These are phyloP conservation scores for Eupithecia exiguata DNA, from an alignment of 2,888 invertebrate species.

Conservation along the genomic window DNA sequence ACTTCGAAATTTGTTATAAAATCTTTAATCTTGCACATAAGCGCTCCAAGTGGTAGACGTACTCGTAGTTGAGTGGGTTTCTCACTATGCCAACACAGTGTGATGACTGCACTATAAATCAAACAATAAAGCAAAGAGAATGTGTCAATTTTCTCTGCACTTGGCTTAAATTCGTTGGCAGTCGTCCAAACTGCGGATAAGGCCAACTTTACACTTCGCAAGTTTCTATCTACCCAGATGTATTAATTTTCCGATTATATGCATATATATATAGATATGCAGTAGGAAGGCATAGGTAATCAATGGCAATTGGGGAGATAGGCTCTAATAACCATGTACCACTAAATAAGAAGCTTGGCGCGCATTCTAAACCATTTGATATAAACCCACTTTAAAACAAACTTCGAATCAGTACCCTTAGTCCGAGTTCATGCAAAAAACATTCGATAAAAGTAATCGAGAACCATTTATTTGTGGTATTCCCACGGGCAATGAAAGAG, in stretches of 20 bases:
- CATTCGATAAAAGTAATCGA: no score
- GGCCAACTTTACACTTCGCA: constrained; percentile 17
- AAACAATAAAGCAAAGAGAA: constrained; percentile 47
- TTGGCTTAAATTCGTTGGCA: constrained; percentile 52
- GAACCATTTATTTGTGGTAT: no score
- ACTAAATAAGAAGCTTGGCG: no score
- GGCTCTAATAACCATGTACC: neutral
- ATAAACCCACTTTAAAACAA: no score
- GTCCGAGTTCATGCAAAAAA: no score
- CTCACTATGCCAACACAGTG: constrained; percentile 31
- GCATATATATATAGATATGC: no score
- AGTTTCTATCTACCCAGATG: constrained; percentile 1
- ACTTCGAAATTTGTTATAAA: neutral
- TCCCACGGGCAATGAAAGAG: no score
- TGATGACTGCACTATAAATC: constrained; percentile 38
- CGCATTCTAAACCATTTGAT: no score
- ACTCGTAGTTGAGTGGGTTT: neutral
- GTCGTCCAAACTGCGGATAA: constrained; percentile 41
- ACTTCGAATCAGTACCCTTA: no score
- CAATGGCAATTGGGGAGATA: neutral
- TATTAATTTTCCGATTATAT: constrained; percentile 1
- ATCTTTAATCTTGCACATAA: neutral
- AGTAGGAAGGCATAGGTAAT: neutral
- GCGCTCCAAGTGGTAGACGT: neutral
- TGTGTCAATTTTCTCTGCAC: constrained; percentile 54